Base-by-base conservation (phyloP, 2,888 invertebrate species). In the Eupithecia tripunctaria region DNA sequence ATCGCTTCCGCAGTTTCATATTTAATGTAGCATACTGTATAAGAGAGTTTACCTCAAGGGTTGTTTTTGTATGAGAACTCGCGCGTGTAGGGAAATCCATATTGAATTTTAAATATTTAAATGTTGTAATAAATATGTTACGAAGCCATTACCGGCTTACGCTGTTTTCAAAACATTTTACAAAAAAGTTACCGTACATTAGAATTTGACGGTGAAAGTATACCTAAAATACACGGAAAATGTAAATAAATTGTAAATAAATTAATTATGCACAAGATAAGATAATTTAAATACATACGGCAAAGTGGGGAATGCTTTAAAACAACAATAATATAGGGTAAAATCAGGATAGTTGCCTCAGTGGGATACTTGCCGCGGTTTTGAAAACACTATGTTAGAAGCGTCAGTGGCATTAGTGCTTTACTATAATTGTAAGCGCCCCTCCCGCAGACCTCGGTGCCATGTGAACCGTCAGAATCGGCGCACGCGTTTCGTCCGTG, bases 51-150 rank as follows among this genome's bases (percentile, higher is more conserved):
- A 76, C 77, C 74, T 66, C 70, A 51, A 73, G 76, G 77, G 77
- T 74, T 75, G 77, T 68, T 74, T 73, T 74, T 73, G 69, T 74
- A 75, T 72, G 77, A 43, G 70, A 77, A 76, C 62, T 59, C 69
- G 66, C 73, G 72, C 74, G 75, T 77, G 75, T 75, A 66, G 64
- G 74, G 70, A 78, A 80, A 80, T 78, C 80, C 80, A 78, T 80
- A 78, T 80, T 80, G 77, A 76, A 78, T 77, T 78, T 78, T 80
- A 77, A 77, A 80, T 80, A 80, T 78, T 80, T 78, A 80, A 80
- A 75, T 76, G 73, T 66, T 72, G 76, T 76, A 78, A 78, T 80
- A 80, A 78, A 78, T 80, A 80, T 78, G 77, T 76, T 78, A 78
- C 71, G 77, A 76, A 74, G 71, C 77, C 76, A 75, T 79, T 77